Evolutionary conservation across 2,797 vertebrate species (phyloP), one percentile per base, ranked within the genome.

Genomic region (Cyclopterus lumpus): DNA sequence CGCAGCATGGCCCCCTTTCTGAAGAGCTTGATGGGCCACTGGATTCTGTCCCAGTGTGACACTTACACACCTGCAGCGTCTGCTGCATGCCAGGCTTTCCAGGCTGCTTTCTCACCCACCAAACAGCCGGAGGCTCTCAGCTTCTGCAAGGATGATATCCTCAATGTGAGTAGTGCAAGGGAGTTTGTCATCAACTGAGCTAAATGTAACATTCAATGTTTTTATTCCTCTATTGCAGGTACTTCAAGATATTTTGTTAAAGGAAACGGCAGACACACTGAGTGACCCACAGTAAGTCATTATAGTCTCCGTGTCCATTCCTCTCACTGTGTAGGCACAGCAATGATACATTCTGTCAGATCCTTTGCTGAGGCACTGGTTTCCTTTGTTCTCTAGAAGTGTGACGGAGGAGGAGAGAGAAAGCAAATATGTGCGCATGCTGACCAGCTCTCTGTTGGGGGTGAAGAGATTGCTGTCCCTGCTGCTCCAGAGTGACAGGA

Each of bases 31-130:
- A 99, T 99, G 98, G 98, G 98, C 57, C 96, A 97, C 89, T 99
- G 98, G 98, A 95, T 99, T 40, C 94, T 99, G 84, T 96, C 97
- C 77, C 98, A 99, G 55, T 99, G 98, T 81, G 98, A 99, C 88
- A 96, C 95, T 10, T 96, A 98, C 34, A 90, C 95, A 9, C 97
- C 98, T 22, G 97, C 98, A 59, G 97, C 98, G 44, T 96, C 96
- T 12, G 96, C 97, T 40, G 97, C 98, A 5, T 95, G 93, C 86
- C 88, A 92, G 69, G 97, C 97, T 69, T 99, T 99, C 88, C 95
- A 97, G 86, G 97, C 97, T 7, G 97, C 97, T 32, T 99, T 99
- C 86, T 97, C 98, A 40, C 93, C 94, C 0, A 85, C 93, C 93
- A 99, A 99, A 83, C 98, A 99, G 77, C 93, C 97, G 0, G 98